Evolutionary conservation across 1,140 invertebrate species (phyloP).

Genomic region (Acyrthosiphon pisum): DNA sequence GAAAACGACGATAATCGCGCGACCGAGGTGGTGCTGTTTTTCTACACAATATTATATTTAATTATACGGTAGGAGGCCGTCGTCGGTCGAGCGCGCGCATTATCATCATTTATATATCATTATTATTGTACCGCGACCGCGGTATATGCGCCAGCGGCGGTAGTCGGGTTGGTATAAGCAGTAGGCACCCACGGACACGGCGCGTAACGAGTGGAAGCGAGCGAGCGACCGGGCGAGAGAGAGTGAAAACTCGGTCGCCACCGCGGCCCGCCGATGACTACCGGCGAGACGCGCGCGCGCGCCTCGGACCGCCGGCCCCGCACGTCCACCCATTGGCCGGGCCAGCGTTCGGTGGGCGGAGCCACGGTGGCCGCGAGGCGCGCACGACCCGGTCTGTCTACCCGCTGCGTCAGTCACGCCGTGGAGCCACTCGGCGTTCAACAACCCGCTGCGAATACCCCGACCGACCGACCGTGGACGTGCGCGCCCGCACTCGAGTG

Average conservation of each 20-base stretch:
- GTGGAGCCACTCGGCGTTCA: slow-evolving; percentile 55
- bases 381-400: slow-evolving; percentile 35
- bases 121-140: slow-evolving; percentile 12
- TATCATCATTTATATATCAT: not conserved
- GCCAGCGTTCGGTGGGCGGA: not conserved
- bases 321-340: slow-evolving; percentile 10
- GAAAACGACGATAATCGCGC: not conserved
- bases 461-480: not conserved
- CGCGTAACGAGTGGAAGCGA: not conserved
- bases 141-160: not conserved
- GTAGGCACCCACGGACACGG: not conserved
- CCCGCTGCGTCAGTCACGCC: slow-evolving; percentile 57
- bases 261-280: not conserved
- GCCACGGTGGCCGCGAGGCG: not conserved
- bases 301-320: slow-evolving; percentile 39
- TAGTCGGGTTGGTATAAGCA: not conserved
- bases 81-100: not conserved
- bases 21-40: not conserved
- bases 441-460: slow-evolving; percentile 50
- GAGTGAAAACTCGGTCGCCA: not conserved
- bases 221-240: not conserved
- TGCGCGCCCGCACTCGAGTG: not conserved
- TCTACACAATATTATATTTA: not conserved
- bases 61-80: not conserved
- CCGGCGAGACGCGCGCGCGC: not conserved